These are phyloP conservation scores for Colletes gigas DNA, from an alignment of 1,140 invertebrate species.

Conservation along the genomic window DNA sequence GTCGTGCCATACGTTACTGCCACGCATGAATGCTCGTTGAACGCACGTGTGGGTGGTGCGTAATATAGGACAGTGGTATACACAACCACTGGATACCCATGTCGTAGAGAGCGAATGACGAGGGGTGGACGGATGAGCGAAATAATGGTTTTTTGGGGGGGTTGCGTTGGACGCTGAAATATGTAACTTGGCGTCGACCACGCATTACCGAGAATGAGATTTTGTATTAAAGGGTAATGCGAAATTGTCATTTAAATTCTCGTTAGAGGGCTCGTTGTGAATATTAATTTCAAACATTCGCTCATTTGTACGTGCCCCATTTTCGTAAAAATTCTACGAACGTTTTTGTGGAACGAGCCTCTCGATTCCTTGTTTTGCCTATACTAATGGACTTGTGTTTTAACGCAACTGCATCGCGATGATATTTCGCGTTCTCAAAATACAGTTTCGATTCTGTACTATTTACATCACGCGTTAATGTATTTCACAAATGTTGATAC, in stretches of 20 bases:
- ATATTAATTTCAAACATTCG: constrained; percentile 9
- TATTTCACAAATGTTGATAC: not conserved
- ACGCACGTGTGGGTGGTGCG: constrained; percentile 7
- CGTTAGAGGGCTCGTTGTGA: not conserved
- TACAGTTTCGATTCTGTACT: not conserved
- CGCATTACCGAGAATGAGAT: constrained; percentile 44
- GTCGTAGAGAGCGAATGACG: constrained; percentile 31
- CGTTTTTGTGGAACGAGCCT: not conserved
- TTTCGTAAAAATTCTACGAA: not conserved
- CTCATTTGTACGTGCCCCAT: not conserved
- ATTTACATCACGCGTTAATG: too few species aligned
- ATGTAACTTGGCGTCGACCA: constrained; percentile 30
- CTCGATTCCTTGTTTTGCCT: not conserved
- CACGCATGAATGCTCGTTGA: constrained; percentile 32
- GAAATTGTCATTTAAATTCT: constrained; percentile 42
- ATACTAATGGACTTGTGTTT: not conserved
- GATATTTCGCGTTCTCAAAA: constrained; percentile 23
- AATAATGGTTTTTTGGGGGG: constrained; percentile 49
- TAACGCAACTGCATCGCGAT: constrained; percentile 17
- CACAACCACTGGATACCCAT: constrained; percentile 24
- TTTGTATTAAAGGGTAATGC: constrained; percentile 28
- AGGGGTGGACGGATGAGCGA: constrained; percentile 30
- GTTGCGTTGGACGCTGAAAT: constrained; percentile 37
- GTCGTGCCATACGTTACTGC: constrained; percentile 26
- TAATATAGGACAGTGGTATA: constrained; percentile 20